Base-by-base conservation (phyloP, 2,888 invertebrate genomes). In the Latrodectus hesperus region DNA sequence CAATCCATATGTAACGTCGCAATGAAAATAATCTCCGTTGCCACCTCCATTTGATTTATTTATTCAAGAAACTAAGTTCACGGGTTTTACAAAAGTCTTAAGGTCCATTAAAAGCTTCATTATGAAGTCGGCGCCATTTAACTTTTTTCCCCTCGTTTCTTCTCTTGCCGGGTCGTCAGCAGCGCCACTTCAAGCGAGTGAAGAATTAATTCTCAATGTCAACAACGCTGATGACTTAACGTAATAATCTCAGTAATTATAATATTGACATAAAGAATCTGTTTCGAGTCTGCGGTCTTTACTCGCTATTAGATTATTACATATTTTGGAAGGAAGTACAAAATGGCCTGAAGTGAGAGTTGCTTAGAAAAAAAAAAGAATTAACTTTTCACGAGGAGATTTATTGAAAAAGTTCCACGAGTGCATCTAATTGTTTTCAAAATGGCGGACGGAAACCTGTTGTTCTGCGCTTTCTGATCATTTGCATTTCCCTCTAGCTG, bases 211-310 rank as follows among this genome's bases (percentile, higher is more conserved):
- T 87, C 86, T 81, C 86, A 87, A 81, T 87, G 86, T 87, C 86
- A 87, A 87, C 86, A 87, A 72, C 81, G 81, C 77, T 87, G 86
- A 87, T 87, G 86, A 87, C 86, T 87, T 87, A 87, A 87, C 86
- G 86, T 87, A 87, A 87, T 87, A 87, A 87, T 87, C 86, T 80
- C 72, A 72, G 86, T 87, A 87, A 87, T 87, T 87, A 87, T 87
- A 87, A 87, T 87, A 87, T 87, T 87, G 81, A 87, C 86, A 87
- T 87, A 87, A 87, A 87, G 86, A 87, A 87, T 87, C 86, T 87
- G 86, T 87, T 87, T 68, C 86, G 81, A 81, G 75, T 87, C 86
- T 87, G 86, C 52, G 86, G 86, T 87, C 81, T 75, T 71, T 75
- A 52, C 76, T 80, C 80, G 76, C 86, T 87, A 87, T 87, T 87